Evolutionary conservation across 2,888 invertebrate species (phyloP).

Genomic region (Drosophila suboccidentalis): DNA sequence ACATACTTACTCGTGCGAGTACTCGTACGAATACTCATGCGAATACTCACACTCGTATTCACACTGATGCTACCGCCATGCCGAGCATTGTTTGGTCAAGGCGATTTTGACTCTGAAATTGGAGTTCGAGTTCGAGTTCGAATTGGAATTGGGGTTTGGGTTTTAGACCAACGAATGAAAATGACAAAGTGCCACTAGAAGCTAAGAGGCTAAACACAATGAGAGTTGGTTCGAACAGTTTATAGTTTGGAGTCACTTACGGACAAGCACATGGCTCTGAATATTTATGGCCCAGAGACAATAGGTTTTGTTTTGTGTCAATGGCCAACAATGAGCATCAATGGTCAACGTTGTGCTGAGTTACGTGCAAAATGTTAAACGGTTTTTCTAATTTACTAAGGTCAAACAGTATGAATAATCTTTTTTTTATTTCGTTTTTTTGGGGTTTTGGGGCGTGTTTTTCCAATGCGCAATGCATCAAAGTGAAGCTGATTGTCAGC

Average conservation of each 20-base stretch:
- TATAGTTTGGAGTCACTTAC: conserved; percentile 10
- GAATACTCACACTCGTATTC: not conserved
- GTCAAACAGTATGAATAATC: conserved; percentile 32
- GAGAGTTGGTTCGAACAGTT: conserved; percentile 43
- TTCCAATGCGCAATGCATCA: conserved; percentile 48
- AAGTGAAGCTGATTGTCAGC: conserved; percentile 75
- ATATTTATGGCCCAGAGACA: conserved; percentile 73
- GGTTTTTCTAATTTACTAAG: conserved; percentile 56
- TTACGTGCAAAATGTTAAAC: conserved; percentile 47
- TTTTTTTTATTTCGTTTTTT: conserved; percentile 3
- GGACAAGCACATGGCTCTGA: conserved; percentile 25
- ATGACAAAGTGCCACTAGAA: conserved; percentile 75
- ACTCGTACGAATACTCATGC: not conserved
- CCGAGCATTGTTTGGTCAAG: conserved; percentile 66
- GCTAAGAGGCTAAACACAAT: conserved; percentile 28
- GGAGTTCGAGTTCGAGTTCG: conserved; percentile 5
- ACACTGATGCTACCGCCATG: conserved; percentile 27
- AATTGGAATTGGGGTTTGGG: conserved; percentile 12
- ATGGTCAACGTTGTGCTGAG: conserved; percentile 40
- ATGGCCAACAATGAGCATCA: conserved; percentile 67
- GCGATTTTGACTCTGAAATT: conserved; percentile 42
- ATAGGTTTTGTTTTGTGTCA: conserved; percentile 66
- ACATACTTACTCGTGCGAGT: not conserved
- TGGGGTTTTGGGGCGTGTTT: conserved; percentile 38
- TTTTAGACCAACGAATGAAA: conserved; percentile 25